A percentile compares a stretch with the other conserved stretches of the same genome.
Evolutionary conservation across 2,888 invertebrate genomes (phyloP).

Genomic region (Callinectes sapidus): DNA sequence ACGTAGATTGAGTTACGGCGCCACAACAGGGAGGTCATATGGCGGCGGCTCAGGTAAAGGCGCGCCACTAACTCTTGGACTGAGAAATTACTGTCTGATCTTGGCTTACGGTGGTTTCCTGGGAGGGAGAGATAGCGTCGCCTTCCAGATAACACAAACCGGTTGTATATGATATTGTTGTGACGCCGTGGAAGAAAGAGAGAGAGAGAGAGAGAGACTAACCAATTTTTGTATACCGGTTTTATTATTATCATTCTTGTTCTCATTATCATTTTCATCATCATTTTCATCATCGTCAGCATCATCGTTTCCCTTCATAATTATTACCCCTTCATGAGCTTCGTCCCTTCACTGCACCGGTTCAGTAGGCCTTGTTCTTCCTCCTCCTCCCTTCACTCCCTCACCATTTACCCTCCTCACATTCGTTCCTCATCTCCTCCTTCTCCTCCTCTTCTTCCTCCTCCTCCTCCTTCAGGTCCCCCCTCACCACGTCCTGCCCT

Average conservation of each 20-base stretch:
- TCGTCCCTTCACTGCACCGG: background rate
- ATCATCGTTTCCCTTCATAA: background rate
- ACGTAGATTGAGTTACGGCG: too few species aligned
- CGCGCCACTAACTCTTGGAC: too few species aligned
- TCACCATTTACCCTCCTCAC: background rate
- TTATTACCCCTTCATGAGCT: background rate
- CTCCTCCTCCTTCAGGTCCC: background rate
- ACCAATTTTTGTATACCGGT: background rate
- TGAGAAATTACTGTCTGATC: too few species aligned
- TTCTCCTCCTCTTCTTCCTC: background rate
- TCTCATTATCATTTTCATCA: background rate
- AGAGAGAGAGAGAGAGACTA: too few species aligned
- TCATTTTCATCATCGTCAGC: background rate
- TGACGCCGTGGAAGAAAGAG: too few species aligned
- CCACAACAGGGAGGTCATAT: too few species aligned
- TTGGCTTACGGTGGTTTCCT: too few species aligned
- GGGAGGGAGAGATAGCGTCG: too few species aligned
- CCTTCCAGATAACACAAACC: too few species aligned
- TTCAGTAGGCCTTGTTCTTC: slow-evolving; percentile 26
- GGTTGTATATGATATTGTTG: too few species aligned
- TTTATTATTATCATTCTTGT: background rate
- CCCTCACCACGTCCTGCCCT: slow-evolving; percentile 36
- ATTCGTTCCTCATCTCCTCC: background rate
- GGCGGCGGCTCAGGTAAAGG: too few species aligned
- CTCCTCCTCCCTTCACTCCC: background rate